Base-by-base conservation (phyloP, 2,797 vertebrate genomes). In the Craterocephalus amniculus region DNA sequence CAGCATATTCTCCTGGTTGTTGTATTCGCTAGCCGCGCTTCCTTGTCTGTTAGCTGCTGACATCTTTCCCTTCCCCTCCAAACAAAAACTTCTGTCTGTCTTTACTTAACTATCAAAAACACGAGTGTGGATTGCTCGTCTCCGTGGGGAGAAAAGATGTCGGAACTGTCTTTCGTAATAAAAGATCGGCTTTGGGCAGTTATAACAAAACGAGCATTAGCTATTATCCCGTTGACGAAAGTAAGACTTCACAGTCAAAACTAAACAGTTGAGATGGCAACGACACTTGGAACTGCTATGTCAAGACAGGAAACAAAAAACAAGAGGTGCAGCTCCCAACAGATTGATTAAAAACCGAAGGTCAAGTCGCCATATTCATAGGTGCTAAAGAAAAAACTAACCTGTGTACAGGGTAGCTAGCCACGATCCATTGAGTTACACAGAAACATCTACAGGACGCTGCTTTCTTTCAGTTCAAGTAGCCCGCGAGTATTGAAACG, bases 401-500 rank as follows among this genome's bases (percentile, higher is more conserved):
- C 84, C 83, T 82, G 70, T 52, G 70, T 5, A 20, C 14, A 22
- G 32, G 22, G 6, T 4, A 1, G 66, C 68, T 74, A 77, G n/a
- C 70, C 62, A 66, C 65, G 0, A 54, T 78, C 67, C 80, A 74
- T 76, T 82, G n/a, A n/a, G n/a, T n/a, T 65, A 60, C 62, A 43
- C 48, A 70, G 58, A 76, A 65, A 52, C 84, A 76, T 63, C 1
- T 2, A 56, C 20, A 2, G 10, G 32, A 22, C 31, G 49, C 16
- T 13, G 64, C 89, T 87, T 87, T 92, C 86, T 80, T 86, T 86
- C 94, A 91, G 90, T 98, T 99, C 97, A 98, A 99, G 98, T 95
- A 96, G 95, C 98, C 95, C 97, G 98, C 98, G 97, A 97, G 95
- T 96, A 96, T 99, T 99, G 96, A 98, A 99, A 96, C 86, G 58